These are phyloP conservation scores for Orthosia gothica DNA, from an alignment of 2,888 invertebrate species.

Conservation along the genomic window DNA sequence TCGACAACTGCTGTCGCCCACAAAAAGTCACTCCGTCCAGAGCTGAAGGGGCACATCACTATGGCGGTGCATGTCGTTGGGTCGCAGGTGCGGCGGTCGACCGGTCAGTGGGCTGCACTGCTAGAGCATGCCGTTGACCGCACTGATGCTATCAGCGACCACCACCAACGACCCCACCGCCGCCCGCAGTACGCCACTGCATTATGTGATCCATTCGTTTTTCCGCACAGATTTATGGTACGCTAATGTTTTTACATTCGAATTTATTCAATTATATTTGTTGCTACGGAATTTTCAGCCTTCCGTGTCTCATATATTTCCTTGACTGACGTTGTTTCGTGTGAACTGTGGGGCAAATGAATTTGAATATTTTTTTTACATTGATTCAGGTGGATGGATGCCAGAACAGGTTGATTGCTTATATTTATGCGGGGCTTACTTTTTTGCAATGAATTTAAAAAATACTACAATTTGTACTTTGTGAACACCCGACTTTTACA, in stretches of 20 bases:
- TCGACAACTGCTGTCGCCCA: not conserved
- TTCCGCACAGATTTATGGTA: conserved; percentile 75
- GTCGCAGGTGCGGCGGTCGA: conserved; percentile 42
- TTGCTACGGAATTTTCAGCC: conserved; percentile 54
- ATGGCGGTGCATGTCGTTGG: conserved; percentile 36
- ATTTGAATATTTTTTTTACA: conserved; percentile 39
- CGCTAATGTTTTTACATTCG: conserved; percentile 65
- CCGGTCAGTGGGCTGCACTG: conserved; percentile 50
- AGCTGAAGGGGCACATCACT: conserved; percentile 42
- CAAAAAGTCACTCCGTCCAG: not conserved
- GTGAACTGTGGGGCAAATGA: conserved; percentile 44
- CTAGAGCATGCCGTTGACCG: conserved; percentile 66
- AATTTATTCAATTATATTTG: conserved; percentile 68
- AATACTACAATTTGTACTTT: not conserved
- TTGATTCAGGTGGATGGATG: conserved; percentile 22
- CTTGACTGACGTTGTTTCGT: conserved; percentile 57
- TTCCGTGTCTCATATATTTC: conserved; percentile 60
- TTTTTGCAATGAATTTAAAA: conserved; percentile 26
- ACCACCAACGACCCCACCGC: conserved; percentile 36
- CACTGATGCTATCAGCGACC: conserved; percentile 68
- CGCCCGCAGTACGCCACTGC: conserved; percentile 65
- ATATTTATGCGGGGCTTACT: conserved; percentile 41
- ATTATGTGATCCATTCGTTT: conserved; percentile 75
- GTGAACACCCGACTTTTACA: not conserved
- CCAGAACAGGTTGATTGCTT: conserved; percentile 26